Conservation (phyloP, 2,797 vertebrate genomes). For the Brachyalestes nurse region DNA sequence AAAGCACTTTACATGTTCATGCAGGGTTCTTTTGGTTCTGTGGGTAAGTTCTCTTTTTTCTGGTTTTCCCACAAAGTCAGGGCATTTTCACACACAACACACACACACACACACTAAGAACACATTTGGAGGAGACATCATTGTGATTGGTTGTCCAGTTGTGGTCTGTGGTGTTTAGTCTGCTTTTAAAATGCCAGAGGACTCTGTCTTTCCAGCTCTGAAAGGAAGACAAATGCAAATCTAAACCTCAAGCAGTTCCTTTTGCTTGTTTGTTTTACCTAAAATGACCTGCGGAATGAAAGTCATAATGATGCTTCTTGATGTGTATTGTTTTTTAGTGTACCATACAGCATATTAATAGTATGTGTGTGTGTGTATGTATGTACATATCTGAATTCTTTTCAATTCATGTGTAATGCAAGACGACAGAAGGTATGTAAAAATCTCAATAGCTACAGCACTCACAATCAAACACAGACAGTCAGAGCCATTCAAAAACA, state of each 20-base stretch:
- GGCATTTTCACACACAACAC: too few relatives aligned
- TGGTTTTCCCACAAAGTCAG: too few relatives aligned
- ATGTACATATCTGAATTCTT: background rate
- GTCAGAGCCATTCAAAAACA: background rate
- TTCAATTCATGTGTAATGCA: slow-evolving; percentile 2
- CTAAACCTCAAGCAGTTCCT: slow-evolving; percentile 5
- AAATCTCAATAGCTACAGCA: background rate
- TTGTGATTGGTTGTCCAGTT: slow-evolving; percentile 41
- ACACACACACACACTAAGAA: too few relatives aligned
- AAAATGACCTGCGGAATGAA: slow-evolving; percentile 1
- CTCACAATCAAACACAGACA: background rate
- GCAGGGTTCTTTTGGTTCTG: background rate
- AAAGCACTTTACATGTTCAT: too few relatives aligned
- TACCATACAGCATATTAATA: background rate
- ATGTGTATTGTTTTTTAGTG: background rate
- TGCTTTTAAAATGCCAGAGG: slow-evolving; percentile 23
- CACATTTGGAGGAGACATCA: background rate
- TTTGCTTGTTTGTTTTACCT: slow-evolving; percentile 17
- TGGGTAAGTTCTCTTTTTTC: background rate
- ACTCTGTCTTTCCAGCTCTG: background rate
- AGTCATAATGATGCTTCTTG: background rate
- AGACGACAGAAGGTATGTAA: background rate
- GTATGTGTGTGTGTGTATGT: background rate
- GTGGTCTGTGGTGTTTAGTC: slow-evolving; percentile 26
- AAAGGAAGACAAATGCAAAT: slow-evolving; percentile 21